phyloP scores from a whole-genome alignment of 2,888 invertebrate species.

The Ypsolopha sequella region DNA sequence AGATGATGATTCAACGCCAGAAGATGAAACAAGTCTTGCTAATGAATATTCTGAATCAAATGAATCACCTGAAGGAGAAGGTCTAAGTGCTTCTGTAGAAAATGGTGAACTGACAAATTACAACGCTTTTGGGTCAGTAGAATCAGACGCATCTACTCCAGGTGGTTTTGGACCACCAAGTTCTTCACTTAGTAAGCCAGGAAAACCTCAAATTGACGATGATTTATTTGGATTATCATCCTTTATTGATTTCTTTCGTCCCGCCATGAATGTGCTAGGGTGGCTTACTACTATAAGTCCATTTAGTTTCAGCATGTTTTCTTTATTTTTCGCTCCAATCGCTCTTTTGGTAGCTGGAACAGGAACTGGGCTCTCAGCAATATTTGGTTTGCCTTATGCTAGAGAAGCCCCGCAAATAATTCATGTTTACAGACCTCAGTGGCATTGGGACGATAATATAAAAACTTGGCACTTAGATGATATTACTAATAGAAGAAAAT shows the following conservation, averaged over 20 bases:
- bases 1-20: slow-evolving; percentile 24
- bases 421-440: slow-evolving; percentile 54
- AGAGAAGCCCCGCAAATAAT: slow-evolving; percentile 50
- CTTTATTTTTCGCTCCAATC: slow-evolving; percentile 74
- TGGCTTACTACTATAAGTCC: slow-evolving; percentile 71
- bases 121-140: slow-evolving; percentile 28
- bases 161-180: slow-evolving; percentile 28
- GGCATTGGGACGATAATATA: slow-evolving; percentile 70
- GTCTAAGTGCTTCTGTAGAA: slow-evolving; percentile 49
- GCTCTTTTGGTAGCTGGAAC: slow-evolving; percentile 73
- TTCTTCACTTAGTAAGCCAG: slow-evolving; percentile 29
- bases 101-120: slow-evolving; percentile 41
- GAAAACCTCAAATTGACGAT: slow-evolving; percentile 26
- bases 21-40: slow-evolving; percentile 21
- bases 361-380: slow-evolving; percentile 67
- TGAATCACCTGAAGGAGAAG: slow-evolving; percentile 30
- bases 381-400: slow-evolving; percentile 70
- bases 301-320: slow-evolving; percentile 68
- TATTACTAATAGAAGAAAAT: slow-evolving; percentile 38
- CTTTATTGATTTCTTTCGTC: slow-evolving; percentile 53
- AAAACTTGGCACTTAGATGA: slow-evolving; percentile 64
- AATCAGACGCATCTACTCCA: slow-evolving; percentile 31
- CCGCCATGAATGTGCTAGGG: slow-evolving; percentile 60
- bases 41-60: slow-evolving; percentile 43
- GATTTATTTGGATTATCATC: slow-evolving; percentile 62